Evolutionary conservation across 2,797 vertebrate species (phyloP), one percentile per base, ranked within the genome.

Genomic region (Epinephelus coioides): DNA sequence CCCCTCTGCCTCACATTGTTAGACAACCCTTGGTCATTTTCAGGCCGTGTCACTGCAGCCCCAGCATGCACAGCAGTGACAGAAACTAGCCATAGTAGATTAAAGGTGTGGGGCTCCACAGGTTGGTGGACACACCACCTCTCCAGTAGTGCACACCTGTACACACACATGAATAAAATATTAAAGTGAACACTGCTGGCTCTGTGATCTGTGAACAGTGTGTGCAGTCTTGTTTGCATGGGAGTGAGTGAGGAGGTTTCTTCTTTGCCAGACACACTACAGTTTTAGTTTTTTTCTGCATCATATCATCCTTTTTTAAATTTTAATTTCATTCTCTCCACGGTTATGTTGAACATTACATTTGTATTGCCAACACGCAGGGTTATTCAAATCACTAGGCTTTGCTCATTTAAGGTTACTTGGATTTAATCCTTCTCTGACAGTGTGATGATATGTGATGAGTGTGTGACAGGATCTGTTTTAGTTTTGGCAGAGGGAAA

Each of bases 111-210:
- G 47, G 49, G 68, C 68, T 55, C 53, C 69, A 76, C 68, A 69
- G 67, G 62, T 65, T 46, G 59, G 59, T 46, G 70, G 72, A 59
- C 67, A 70, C 51, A 72, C 79, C 79, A 71, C 46, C 64, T 78
- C 62, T 77, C 51, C 65, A 72, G 56, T 65, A 85, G 81, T 49
- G 30, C 69, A 86, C 81, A 83, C 74, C 80, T 89, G 83, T 85
- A 73, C 73, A 83, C 59, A 62, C 18, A 9, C 73, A 75, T 73
- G 25, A 89, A 87, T 88, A 81, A 87, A 90, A 80, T 49, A 70
- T 83, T 67, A 43, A 76, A 75, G 69, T 69, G 27, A 86, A 88
- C 38, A 50, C 66, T 64, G 69, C 84, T 61, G 76, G 65, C 74
- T 84, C 27, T 86, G 76, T 90, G 69, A 83, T 89, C 76, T 91